These are phyloP conservation scores for Belgica antarctica DNA, from an alignment of 2,888 invertebrate species.

Conservation along the genomic window DNA sequence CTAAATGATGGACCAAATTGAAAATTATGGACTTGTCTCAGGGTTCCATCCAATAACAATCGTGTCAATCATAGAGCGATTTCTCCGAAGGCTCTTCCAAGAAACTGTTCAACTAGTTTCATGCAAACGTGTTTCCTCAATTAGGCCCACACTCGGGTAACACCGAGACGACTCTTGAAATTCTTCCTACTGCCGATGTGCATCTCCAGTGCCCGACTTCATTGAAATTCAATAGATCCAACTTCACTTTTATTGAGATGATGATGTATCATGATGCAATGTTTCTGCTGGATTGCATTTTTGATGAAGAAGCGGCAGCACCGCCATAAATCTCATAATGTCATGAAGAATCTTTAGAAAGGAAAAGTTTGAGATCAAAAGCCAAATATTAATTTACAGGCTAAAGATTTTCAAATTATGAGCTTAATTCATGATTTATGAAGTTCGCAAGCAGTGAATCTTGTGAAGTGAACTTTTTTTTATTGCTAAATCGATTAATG, in stretches of 20 bases:
- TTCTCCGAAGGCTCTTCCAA: conserved; percentile 1
- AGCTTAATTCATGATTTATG: no score
- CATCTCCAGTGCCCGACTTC: neutral
- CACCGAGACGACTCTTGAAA: conserved; percentile 4
- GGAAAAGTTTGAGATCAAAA: neutral
- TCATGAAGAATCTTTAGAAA: no score
- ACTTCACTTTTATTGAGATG: conserved; percentile 2
- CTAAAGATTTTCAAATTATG: no score
- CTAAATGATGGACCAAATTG: neutral
- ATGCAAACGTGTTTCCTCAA: conserved; percentile 15
- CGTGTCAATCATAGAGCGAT: conserved; percentile 7
- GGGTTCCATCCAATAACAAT: conserved; percentile 16
- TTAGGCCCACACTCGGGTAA: neutral
- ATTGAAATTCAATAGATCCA: neutral
- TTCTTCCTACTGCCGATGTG: conserved; percentile 5
- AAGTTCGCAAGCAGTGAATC: no score
- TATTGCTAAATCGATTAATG: no score
- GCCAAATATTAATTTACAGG: no score
- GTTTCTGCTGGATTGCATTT: neutral
- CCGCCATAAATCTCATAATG: conserved; percentile 3
- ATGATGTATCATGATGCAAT: neutral
- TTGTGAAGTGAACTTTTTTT: no score
- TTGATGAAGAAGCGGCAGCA: no score
- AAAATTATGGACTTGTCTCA: neutral
- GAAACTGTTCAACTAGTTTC: neutral